Evolutionary conservation across 2,113 vertebrate genomes (phyloP).

Genomic region (Serilophus lunatus): DNA sequence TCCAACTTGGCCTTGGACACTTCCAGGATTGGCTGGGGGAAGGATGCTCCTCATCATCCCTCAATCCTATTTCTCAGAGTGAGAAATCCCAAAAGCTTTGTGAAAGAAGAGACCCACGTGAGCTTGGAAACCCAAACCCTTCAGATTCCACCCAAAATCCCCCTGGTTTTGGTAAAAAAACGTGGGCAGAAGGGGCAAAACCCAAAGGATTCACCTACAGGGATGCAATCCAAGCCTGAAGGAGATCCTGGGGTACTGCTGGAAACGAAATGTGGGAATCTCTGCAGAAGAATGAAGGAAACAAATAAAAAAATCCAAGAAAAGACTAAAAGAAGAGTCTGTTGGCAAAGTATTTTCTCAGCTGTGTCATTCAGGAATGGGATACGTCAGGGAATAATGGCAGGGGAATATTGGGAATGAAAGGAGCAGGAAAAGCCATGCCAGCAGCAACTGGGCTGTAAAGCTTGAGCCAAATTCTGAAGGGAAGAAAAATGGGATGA

Average conservation of each 20-base stretch:
- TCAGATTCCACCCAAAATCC: no score
- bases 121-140: not conserved
- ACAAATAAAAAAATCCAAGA: no score
- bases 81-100: not conserved
- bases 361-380: not conserved
- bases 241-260: not conserved
- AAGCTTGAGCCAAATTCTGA: not conserved
- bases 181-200: not conserved
- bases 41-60: not conserved
- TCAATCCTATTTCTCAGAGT: not conserved
- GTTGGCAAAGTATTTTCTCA: not conserved
- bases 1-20: not conserved
- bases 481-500: constrained; percentile 21
- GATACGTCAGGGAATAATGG: not conserved
- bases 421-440: constrained; percentile 16
- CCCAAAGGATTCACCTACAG: not conserved
- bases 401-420: not conserved
- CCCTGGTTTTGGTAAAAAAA: not conserved
- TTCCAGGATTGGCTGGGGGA: not conserved
- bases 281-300: not conserved
- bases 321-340: not conserved
- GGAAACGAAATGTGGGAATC: not conserved
- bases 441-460: not conserved
- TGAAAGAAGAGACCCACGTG: not conserved
- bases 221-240: not conserved